Conservation (phyloP, 2,888 invertebrate genomes). For the Pantelozetes paolii region DNA sequence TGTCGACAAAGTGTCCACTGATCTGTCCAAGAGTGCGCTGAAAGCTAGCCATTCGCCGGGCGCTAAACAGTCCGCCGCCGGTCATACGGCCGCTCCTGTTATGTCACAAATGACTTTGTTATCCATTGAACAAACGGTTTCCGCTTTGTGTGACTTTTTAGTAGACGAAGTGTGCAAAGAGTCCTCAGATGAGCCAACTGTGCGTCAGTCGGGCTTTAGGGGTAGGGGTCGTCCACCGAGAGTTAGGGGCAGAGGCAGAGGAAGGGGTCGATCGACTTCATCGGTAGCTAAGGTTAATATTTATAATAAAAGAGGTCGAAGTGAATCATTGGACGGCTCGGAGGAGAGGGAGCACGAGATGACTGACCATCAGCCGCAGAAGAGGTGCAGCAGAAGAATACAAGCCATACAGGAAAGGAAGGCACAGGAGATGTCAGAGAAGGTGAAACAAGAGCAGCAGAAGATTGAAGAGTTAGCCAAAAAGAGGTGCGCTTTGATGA, state of each 20-base stretch:
- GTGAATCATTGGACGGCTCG: constrained; percentile 47
- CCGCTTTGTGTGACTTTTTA: constrained; percentile 35
- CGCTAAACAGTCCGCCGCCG: no score
- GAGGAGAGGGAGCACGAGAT: no score
- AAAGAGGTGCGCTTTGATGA: constrained; percentile 51
- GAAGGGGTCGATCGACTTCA: constrained; percentile 41
- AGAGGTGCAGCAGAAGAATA: constrained; percentile 64
- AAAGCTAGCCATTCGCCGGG: background rate
- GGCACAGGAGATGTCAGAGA: constrained; percentile 40
- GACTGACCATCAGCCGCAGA: constrained; percentile 45
- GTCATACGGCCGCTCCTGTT: no score
- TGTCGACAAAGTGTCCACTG: constrained; percentile 4
- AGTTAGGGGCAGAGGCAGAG: constrained; percentile 45
- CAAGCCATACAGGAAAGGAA: constrained; percentile 53
- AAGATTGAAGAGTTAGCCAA: constrained; percentile 49
- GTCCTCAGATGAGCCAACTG: background rate
- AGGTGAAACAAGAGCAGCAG: constrained; percentile 46
- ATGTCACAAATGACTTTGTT: background rate
- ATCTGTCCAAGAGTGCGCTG: no score
- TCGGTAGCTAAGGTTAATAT: constrained; percentile 48
- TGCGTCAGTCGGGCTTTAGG: background rate
- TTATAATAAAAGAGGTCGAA: constrained; percentile 46
- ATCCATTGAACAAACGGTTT: constrained; percentile 7
- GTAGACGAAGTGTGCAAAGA: constrained; percentile 6
- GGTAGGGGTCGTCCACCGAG: background rate